These are phyloP conservation scores for Folsomia manolachei DNA, from an alignment of 2,888 invertebrate species.

Conservation along the genomic window DNA sequence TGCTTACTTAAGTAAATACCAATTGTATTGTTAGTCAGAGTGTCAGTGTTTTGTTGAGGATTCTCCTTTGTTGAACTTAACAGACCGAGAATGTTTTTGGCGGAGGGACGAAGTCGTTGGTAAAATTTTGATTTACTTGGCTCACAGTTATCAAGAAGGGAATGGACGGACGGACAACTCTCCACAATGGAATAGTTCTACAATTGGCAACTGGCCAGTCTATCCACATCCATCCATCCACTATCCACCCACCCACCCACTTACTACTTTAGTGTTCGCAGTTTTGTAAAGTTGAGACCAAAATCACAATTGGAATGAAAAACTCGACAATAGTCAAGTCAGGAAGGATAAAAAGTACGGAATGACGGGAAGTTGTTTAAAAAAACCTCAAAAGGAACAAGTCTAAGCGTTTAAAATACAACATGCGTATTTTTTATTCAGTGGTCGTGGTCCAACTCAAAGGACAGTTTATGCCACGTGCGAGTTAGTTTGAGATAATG, in stretches of 20 bases:
- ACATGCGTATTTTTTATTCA: too few species aligned
- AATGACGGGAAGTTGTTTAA: constrained; percentile 4
- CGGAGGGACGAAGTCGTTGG: background rate
- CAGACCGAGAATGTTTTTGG: background rate
- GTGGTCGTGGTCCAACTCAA: too few species aligned
- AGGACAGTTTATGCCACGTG: too few species aligned
- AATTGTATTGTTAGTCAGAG: background rate
- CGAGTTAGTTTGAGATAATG: too few species aligned
- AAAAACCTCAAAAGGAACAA: too few species aligned
- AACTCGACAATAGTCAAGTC: background rate
- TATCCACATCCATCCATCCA: too few species aligned
- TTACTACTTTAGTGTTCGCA: background rate
- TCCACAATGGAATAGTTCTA: constrained; percentile 3
- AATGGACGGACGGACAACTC: constrained; percentile 18
- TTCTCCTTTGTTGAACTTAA: background rate
- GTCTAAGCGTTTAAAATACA: too few species aligned
- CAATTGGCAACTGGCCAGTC: constrained; percentile 16
- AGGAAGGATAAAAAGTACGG: background rate
- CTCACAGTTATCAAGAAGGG: constrained; percentile 12
- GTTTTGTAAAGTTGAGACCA: background rate
- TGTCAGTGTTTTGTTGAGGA: background rate
- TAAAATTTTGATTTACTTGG: constrained; percentile 13
- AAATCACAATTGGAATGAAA: constrained; percentile 14
- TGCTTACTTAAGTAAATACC: background rate
- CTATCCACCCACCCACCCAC: background rate